Evolutionary conservation across 2,888 invertebrate species (phyloP), one percentile per base, ranked within the genome.

Genomic region (Oxytorus armatus): DNA sequence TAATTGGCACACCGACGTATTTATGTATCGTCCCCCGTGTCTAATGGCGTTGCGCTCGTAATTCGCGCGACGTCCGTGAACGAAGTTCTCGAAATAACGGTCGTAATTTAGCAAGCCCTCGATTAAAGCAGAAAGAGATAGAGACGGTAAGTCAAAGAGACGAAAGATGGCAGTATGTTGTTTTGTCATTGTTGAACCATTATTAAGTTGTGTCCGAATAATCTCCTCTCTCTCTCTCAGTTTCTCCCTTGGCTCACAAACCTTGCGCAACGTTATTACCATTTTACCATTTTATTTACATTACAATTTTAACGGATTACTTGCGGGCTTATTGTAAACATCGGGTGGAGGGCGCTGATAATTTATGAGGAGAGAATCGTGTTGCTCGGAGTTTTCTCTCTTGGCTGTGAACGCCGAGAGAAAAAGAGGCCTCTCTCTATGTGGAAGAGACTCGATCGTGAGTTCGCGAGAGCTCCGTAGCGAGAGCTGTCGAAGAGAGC

Each of bases 291-390:
- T 89, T 86, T 87, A 89, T 88, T 87, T 88, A 85, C 86, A 89
- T 73, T 89, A 86, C 86, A 90, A 88, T 88, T 88, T 87, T 86
- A 88, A 88, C 86, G 86, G 83, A 87, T 87, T 18, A 86, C 85
- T 84, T 82, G 78, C 72, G 68, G 21, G 25, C 16, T n/a, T 83
- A 89, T 88, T 87, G 88, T 87, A 88, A 89, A 89, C 88, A 87
- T 86, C 87, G 82, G 77, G 82, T 69, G 84, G 77, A 78, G 39
- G 61, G 75, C 44, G 25, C 16, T 59, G 61, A 65, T 83, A 79
- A 82, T 83, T 83, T 82, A 82, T 77, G 82, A 76, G 81, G 53
- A 81, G 72, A 42, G 33, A 61, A 74, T 73, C 73, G 66, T 73
- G 73, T 55, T 81, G 63, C 66, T 36, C 47, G 23, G 36, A 53